phyloP scores from a whole-genome alignment of 1,140 invertebrate genomes.

The Drosophila yakuba region DNA sequence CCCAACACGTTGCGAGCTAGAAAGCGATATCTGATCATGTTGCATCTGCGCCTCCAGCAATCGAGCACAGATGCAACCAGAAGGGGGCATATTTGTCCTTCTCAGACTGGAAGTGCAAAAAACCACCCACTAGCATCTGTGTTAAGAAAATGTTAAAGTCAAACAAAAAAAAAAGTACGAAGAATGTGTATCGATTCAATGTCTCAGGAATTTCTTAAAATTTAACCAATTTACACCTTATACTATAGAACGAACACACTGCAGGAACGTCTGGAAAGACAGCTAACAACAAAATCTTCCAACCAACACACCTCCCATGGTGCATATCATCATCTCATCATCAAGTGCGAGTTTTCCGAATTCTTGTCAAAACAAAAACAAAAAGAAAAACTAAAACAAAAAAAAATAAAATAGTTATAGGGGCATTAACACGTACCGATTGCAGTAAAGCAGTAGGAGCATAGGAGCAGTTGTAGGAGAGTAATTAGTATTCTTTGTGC shows the following conservation, averaged over 20 bases:
- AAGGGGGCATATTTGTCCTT: too few relatives aligned
- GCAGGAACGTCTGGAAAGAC: neutral
- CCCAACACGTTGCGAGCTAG: neutral
- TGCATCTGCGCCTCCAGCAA: too few relatives aligned
- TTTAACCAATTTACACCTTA: slow-evolving; percentile 40
- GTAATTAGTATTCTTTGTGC: slow-evolving; percentile 62
- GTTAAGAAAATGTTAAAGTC: slow-evolving; percentile 2
- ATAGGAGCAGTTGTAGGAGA: slow-evolving; percentile 25
- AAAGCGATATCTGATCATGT: too few relatives aligned
- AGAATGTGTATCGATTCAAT: slow-evolving; percentile 67
- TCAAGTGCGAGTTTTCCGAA: slow-evolving; percentile 28
- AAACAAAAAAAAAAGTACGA: slow-evolving; percentile 2
- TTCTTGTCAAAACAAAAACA: slow-evolving; percentile 13
- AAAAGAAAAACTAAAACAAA: neutral
- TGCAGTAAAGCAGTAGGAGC: slow-evolving; percentile 9
- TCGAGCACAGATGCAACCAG: too few relatives aligned
- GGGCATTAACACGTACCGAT: slow-evolving; percentile 9
- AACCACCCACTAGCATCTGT: slow-evolving; percentile 6
- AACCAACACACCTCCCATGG: slow-evolving; percentile 14
- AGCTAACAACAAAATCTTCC: slow-evolving; percentile 2
- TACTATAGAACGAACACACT: slow-evolving; percentile 25
- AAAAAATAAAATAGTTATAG: slow-evolving; percentile 1
- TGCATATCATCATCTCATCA: slow-evolving; percentile 37
- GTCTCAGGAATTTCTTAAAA: slow-evolving; percentile 81
- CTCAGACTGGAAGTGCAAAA: neutral